Evolutionary conservation across 2,797 vertebrate genomes (phyloP).

Genomic region (Margarornis squamiger): DNA sequence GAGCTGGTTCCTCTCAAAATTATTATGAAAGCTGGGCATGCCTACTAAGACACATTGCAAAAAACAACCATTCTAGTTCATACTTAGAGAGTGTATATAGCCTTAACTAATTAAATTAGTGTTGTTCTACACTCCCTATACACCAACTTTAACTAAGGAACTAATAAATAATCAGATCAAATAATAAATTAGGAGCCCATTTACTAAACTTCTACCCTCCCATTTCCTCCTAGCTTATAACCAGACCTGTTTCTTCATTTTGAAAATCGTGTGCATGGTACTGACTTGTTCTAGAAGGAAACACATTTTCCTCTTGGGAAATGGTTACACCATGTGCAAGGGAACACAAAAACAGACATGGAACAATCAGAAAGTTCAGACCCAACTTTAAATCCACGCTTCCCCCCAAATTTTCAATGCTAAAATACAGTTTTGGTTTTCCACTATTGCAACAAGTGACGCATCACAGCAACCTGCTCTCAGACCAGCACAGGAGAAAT

Average conservation of each 20-base stretch:
- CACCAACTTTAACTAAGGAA: background rate
- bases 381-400: background rate
- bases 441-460: background rate
- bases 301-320: background rate
- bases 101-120: background rate
- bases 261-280: background rate
- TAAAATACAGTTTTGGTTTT: background rate
- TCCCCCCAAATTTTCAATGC: background rate
- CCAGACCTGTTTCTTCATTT: background rate
- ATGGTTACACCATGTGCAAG: background rate
- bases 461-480: background rate
- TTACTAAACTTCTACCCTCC: background rate
- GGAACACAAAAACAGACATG: background rate
- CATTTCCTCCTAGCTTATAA: background rate
- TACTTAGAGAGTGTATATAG: background rate
- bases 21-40: background rate
- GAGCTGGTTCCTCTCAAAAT: background rate
- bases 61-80: background rate
- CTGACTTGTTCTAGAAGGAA: background rate
- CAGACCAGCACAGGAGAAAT: background rate
- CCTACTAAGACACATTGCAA: background rate
- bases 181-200: background rate
- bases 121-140: background rate
- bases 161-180: background rate
- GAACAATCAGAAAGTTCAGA: background rate